Percentiles rank a stretch among this genome's conserved stretches.
phyloP scores from a whole-genome alignment of 1,140 invertebrate genomes.

The Helicoverpa armigera region DNA sequence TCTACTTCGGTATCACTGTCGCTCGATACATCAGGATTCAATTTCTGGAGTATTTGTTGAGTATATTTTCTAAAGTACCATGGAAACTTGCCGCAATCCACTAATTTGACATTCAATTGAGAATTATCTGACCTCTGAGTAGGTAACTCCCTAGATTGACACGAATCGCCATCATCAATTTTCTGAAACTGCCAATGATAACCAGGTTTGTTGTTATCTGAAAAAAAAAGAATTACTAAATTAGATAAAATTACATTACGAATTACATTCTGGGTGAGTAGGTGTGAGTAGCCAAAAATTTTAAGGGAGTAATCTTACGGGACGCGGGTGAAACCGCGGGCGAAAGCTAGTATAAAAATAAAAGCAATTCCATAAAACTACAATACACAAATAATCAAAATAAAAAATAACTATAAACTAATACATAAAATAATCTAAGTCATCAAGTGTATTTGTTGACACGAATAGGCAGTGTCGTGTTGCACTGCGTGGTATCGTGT shows the following conservation, averaged over 20 bases:
- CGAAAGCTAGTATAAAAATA: too few species aligned
- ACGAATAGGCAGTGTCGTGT: too few species aligned
- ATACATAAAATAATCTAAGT: too few species aligned
- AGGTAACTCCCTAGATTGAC: neutral
- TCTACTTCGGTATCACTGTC: slow-evolving; percentile 25
- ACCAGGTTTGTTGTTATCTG: neutral
- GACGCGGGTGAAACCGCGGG: too few species aligned
- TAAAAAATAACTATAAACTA: too few species aligned
- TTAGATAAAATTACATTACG: neutral
- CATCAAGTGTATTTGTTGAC: too few species aligned
- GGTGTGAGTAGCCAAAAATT: too few species aligned
- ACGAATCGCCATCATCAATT: neutral
- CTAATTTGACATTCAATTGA: slow-evolving; percentile 61
- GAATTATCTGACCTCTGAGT: neutral
- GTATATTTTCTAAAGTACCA: slow-evolving; percentile 56
- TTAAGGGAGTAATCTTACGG: too few species aligned
- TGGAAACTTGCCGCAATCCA: slow-evolving; percentile 62
- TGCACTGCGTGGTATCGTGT: too few species aligned
- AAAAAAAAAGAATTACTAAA: neutral
- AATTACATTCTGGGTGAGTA: too few species aligned
- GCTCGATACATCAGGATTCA: neutral
- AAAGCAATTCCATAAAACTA: too few species aligned
- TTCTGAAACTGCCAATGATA: neutral
- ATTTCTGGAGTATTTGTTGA: slow-evolving; percentile 10
- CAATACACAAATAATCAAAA: too few species aligned